These are phyloP conservation scores for Syngnathus floridae DNA, from an alignment of 2,113 vertebrate species.

Conservation along the genomic window DNA sequence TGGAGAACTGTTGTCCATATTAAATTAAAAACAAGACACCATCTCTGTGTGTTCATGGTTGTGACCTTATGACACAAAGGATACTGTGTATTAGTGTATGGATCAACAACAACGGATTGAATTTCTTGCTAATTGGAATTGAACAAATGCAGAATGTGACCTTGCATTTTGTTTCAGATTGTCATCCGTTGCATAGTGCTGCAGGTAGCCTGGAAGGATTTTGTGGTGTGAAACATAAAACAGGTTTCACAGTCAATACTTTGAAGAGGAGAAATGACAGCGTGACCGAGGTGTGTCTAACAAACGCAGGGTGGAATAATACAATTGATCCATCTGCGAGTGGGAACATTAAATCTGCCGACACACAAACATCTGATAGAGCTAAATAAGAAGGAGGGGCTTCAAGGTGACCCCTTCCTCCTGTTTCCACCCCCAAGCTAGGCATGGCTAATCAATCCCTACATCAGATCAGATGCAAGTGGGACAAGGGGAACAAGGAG, in stretches of 20 bases:
- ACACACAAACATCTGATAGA: constrained; percentile 22
- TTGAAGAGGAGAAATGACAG: constrained; percentile 19
- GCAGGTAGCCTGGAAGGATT: background rate
- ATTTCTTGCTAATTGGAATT: background rate
- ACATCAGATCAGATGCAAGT: constrained; percentile 23
- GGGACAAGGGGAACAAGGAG: constrained; percentile 2
- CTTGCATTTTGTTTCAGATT: constrained; percentile 1
- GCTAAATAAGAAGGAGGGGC: constrained; percentile 12
- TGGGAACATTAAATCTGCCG: constrained; percentile 26
- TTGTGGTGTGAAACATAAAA: constrained; percentile 10
- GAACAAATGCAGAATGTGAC: background rate
- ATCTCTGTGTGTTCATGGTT: background rate
- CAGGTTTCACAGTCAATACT: background rate
- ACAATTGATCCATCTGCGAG: constrained; percentile 27
- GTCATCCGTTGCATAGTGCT: background rate
- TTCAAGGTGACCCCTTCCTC: constrained; percentile 37
- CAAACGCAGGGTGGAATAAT: constrained; percentile 39
- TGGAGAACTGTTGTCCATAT: too few relatives aligned
- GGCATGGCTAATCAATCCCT: constrained; percentile 35
- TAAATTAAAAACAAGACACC: too few relatives aligned
- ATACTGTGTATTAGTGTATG: background rate
- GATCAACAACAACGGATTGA: background rate
- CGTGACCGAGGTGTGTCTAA: constrained; percentile 32
- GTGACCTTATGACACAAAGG: background rate
- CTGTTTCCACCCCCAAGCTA: constrained; percentile 5